Evolutionary conservation across 1,140 invertebrate species (phyloP).

Genomic region (Anagrus nilaparvatae): DNA sequence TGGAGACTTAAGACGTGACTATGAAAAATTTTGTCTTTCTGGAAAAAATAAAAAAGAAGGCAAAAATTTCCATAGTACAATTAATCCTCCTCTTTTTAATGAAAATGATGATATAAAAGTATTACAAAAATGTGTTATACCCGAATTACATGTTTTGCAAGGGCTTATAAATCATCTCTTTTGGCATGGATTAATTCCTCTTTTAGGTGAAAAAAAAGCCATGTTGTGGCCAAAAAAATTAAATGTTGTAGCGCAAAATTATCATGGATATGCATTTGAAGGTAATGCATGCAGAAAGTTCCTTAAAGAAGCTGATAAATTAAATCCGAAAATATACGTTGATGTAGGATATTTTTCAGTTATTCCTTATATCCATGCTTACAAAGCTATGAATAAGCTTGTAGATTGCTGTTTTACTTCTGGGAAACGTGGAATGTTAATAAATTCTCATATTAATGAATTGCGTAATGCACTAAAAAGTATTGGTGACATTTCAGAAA

Average conservation of each 20-base stretch:
- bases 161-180: constrained; percentile 11
- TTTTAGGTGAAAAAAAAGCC: constrained; percentile 10
- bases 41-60: constrained; percentile 5
- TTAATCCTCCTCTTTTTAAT: constrained; percentile 10
- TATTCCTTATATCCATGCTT: no score
- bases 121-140: no score
- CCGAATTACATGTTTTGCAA: constrained; percentile 17
- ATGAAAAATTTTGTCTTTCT: constrained; percentile 3
- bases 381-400: no score
- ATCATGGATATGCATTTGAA: constrained; percentile 14
- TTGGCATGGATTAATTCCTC: constrained; percentile 4
- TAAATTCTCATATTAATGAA: no score
- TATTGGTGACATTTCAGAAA: no score
- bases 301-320: constrained; percentile 10
- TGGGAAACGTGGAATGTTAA: no score
- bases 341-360: no score
- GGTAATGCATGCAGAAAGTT: constrained; percentile 15
- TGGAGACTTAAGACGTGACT: constrained; percentile 7
- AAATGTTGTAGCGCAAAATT: constrained; percentile 13
- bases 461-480: no score
- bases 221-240: constrained; percentile 15
- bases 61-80: constrained; percentile 2
- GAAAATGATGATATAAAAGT: constrained; percentile 11
- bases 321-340: constrained; percentile 4
- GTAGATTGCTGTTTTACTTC: no score